A percentile compares a stretch with the other conserved stretches of the same genome.
phyloP scores from a whole-genome alignment of 2,113 vertebrate species.

The Oxygymnocypris stewartii region DNA sequence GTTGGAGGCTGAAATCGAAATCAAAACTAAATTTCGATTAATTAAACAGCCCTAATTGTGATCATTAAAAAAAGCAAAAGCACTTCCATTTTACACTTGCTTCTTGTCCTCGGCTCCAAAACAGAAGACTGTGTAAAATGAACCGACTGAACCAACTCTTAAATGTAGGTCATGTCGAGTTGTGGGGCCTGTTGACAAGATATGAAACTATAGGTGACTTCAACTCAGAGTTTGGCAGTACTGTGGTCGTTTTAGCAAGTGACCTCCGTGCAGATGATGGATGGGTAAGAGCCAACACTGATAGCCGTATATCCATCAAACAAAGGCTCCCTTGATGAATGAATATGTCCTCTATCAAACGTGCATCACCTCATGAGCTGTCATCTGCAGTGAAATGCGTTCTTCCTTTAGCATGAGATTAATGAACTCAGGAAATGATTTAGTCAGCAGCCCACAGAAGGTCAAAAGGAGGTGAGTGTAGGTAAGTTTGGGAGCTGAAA shows the following conservation, averaged over 20 bases:
- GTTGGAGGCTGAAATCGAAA: no score
- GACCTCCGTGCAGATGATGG: conserved; percentile 70
- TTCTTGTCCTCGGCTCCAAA: neutral
- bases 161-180: conserved; percentile 35
- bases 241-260: conserved; percentile 36
- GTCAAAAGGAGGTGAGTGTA: conserved; percentile 44
- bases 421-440: conserved; percentile 73
- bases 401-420: conserved; percentile 72
- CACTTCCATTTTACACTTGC: neutral
- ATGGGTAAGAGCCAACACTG: conserved; percentile 67
- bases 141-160: neutral
- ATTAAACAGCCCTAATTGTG: neutral
- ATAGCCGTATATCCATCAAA: conserved; percentile 73
- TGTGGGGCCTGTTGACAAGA: conserved; percentile 41
- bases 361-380: conserved; percentile 75
- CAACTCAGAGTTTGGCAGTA: conserved; percentile 28
- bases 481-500: conserved; percentile 27
- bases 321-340: conserved; percentile 72
- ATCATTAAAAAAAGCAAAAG: neutral
- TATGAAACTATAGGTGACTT: conserved; percentile 47
- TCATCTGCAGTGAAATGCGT: conserved; percentile 69
- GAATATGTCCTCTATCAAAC: conserved; percentile 74
- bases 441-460: conserved; percentile 63
- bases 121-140: neutral
- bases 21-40: no score